Percentiles rank a stretch among this genome's conserved stretches.
Conservation (phyloP, 2,888 invertebrate genomes). For the Tiliacea citrago region DNA sequence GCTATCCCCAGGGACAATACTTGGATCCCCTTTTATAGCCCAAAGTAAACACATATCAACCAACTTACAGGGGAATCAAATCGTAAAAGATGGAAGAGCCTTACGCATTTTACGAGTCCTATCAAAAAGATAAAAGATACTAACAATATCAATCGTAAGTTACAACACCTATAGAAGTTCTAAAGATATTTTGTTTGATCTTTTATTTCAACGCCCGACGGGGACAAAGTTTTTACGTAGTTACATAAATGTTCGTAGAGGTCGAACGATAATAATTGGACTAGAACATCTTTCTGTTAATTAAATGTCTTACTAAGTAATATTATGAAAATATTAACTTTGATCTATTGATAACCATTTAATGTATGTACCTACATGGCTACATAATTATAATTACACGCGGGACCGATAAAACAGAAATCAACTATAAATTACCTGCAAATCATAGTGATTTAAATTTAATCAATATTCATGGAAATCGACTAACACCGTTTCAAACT, state of each 20-base stretch:
- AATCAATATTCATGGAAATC: neutral
- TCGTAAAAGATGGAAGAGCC: conserved; percentile 32
- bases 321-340: neutral
- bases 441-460: neutral
- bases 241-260: conserved; percentile 15
- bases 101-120: conserved; percentile 41
- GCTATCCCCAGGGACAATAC: neutral
- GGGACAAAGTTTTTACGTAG: conserved; percentile 33
- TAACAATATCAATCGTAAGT: conserved; percentile 51
- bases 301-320: neutral
- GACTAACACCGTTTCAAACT: too few relatives aligned
- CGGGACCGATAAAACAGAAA: neutral
- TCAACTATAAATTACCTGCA: too few relatives aligned
- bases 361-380: neutral
- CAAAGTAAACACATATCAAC: conserved; percentile 21
- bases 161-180: conserved; percentile 41
- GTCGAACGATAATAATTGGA: conserved; percentile 37
- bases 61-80: conserved; percentile 14
- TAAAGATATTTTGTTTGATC: conserved; percentile 47
- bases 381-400: neutral
- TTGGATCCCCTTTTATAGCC: conserved; percentile 5
- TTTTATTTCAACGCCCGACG: conserved; percentile 19
- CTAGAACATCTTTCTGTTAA: conserved; percentile 17
- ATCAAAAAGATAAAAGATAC: conserved; percentile 54
- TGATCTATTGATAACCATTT: neutral